Evolutionary conservation across 2,888 invertebrate genomes (phyloP).

Genomic region (Polyploca ridens): DNA sequence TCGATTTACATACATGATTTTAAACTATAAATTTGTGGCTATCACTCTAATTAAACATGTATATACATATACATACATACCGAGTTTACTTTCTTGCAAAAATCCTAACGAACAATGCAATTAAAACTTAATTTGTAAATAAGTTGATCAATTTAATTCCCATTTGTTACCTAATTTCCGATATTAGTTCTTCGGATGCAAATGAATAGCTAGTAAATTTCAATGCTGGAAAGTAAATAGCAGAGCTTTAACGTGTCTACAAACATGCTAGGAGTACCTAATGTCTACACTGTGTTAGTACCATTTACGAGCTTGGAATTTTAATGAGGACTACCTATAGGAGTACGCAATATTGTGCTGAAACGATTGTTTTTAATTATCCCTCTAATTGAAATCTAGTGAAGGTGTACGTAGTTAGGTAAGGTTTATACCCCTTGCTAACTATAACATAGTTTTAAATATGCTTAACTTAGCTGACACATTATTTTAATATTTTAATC

Average conservation of each 20-base stretch:
- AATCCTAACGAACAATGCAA: background rate
- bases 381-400: background rate
- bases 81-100: background rate
- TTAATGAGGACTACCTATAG: slow-evolving; percentile 24
- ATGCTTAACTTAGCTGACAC: no score
- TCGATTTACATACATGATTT: background rate
- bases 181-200: background rate
- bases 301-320: slow-evolving; percentile 23
- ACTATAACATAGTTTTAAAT: no score
- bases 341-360: slow-evolving; percentile 18
- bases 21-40: no score
- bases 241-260: background rate
- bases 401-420: background rate
- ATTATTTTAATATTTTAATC: no score
- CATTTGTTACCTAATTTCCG: background rate
- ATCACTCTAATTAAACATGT: no score
- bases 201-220: background rate
- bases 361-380: slow-evolving; percentile 15
- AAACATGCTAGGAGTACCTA: slow-evolving; percentile 2
- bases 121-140: background rate
- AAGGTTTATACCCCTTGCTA: no score
- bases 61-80: no score
- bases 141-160: background rate
- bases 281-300: slow-evolving; percentile 9
- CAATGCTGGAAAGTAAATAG: background rate